Evolutionary conservation across 2,888 invertebrate species (phyloP), one percentile per base, ranked within the genome.

Genomic region (Polylopha cassiicola): DNA sequence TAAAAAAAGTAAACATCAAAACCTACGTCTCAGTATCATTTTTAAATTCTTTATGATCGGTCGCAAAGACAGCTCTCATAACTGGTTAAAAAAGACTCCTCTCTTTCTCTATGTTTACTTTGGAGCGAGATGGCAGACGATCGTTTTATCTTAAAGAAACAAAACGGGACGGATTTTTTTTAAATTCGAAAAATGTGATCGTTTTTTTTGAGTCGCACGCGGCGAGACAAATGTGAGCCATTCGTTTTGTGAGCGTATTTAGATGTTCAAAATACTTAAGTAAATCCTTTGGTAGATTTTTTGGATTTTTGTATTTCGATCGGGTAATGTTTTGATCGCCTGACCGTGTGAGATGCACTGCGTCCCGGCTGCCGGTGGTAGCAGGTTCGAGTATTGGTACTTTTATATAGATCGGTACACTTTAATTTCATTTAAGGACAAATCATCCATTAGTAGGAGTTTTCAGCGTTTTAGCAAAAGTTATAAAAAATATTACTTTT

Each of bases 11-110:
- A 72, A 73, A 73, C 65, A 73, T 71, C 55, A 57, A 53, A 62
- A 65, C 56, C 56, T 52, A 50, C 37, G 58, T 58, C 55, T 48
- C 39, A 47, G 65, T 71, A 73, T 73, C 65, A 71, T 72, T 74
- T 74, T 70, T 64, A 65, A 73, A 73, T 72, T 71, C 64, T 72
- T 72, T 75, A 73, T 67, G 72, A 67, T 67, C 65, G 51, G 43
- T 50, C 49, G 50, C 59, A 58, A 58, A 54, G 58, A 61, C 61
- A 53, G 51, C 49, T 46, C 51, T 63, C 63, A 61, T 64, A 65
- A 62, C 67, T 59, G 64, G 52, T 47, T 48, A 51, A 48, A 64
- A 64, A 55, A 53, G 55, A 14, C 15, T 38, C 44, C 32, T 64
- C 67, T 43, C 55, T 44, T 31, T 58, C 44, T 44, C 30, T 30